phyloP scores from a whole-genome alignment of 2,797 vertebrate genomes.

The Sebastes steindachneri region DNA sequence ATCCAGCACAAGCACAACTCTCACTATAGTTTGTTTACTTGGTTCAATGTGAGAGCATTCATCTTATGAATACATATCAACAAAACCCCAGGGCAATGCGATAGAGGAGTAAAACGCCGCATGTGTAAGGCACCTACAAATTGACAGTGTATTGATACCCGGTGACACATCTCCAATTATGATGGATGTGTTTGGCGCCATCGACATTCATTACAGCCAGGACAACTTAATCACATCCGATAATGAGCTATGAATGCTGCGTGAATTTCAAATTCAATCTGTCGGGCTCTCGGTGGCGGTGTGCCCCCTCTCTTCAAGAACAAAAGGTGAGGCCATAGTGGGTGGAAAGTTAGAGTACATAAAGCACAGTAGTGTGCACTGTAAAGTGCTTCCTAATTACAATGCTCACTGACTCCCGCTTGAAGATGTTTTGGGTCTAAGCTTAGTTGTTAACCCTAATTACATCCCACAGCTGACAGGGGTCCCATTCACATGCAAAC shows the following conservation, averaged over 20 bases:
- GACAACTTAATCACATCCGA: slow-evolving; percentile 53
- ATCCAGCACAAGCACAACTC: not conserved
- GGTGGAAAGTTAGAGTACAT: slow-evolving; percentile 44
- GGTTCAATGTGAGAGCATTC: not conserved
- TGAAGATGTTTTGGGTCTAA: slow-evolving; percentile 69
- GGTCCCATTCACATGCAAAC: slow-evolving; percentile 72
- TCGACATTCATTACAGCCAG: slow-evolving; percentile 30
- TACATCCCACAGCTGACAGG: slow-evolving; percentile 69
- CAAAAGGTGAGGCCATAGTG: slow-evolving; percentile 20
- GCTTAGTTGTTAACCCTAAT: slow-evolving; percentile 76
- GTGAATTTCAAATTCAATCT: slow-evolving; percentile 22
- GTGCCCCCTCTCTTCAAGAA: not conserved
- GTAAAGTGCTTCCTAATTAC: slow-evolving; percentile 63
- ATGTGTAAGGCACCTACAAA: not conserved
- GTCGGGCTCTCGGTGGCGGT: not conserved
- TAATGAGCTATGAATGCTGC: slow-evolving; percentile 50
- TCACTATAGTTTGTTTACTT: not conserved
- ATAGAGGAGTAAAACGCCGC: not conserved
- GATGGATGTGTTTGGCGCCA: slow-evolving; percentile 48
- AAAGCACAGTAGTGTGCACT: slow-evolving; percentile 26
- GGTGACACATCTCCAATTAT: slow-evolving; percentile 49
- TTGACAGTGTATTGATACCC: slow-evolving; percentile 41
- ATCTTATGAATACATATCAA: slow-evolving; percentile 12
- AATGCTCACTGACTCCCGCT: slow-evolving; percentile 56
- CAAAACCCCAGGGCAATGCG: not conserved